phyloP scores from a whole-genome alignment of 2,113 vertebrate species.

The Ceuthmochares aereus region DNA sequence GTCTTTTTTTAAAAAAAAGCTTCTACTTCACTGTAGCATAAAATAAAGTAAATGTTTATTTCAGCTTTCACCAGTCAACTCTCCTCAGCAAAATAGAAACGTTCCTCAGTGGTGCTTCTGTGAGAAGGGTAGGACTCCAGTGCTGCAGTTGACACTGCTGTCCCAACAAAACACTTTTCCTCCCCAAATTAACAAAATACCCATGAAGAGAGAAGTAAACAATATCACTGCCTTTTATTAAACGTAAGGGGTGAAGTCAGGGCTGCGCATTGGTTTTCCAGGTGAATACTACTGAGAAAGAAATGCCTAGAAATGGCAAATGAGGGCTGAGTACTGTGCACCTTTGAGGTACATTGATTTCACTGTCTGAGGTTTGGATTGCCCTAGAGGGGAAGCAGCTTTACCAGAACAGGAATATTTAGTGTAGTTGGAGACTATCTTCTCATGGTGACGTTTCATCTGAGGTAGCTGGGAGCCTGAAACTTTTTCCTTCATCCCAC shows the following conservation, averaged over 20 bases:
- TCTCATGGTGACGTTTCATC: not conserved
- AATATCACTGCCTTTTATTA: not conserved
- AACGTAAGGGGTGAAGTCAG: not conserved
- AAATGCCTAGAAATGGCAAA: not conserved
- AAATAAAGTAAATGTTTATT: constrained; percentile 13
- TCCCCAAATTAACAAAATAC: not conserved
- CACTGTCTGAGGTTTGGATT: not conserved
- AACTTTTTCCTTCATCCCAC: not conserved
- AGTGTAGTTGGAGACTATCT: not conserved
- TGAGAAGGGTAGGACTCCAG: not conserved
- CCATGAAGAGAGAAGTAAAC: not conserved
- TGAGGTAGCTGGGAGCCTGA: not conserved
- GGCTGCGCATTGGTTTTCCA: not conserved
- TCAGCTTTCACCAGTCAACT: not conserved
- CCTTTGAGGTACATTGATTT: not conserved
- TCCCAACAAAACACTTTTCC: not conserved
- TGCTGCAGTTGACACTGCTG: not conserved
- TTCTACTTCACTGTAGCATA: not conserved
- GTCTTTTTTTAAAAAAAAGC: not conserved
- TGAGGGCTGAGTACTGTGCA: not conserved
- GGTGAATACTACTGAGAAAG: not conserved
- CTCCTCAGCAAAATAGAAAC: not conserved
- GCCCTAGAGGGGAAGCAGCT: not conserved
- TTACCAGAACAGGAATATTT: not conserved
- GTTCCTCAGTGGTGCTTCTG: not conserved